phyloP scores from a whole-genome alignment of 2,797 vertebrate species.

The Gallinago solitaria region DNA sequence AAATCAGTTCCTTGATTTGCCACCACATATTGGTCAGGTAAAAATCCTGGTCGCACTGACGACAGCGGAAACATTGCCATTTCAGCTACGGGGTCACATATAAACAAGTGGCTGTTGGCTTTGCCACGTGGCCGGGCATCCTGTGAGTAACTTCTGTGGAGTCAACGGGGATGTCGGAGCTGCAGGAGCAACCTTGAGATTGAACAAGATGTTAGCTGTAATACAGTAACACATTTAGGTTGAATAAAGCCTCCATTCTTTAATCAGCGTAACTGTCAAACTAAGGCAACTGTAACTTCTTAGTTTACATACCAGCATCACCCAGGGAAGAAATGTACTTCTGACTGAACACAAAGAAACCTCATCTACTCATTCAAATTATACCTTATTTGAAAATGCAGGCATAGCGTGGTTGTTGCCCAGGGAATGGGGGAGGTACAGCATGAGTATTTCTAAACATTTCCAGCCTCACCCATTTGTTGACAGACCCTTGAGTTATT shows the following conservation, averaged over 20 bases:
- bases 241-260: slow-evolving; percentile 66
- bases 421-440: background rate
- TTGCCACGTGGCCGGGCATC: background rate
- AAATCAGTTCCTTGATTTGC: background rate
- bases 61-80: background rate
- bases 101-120: background rate
- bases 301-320: slow-evolving; percentile 69
- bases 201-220: background rate
- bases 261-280: slow-evolving; percentile 65
- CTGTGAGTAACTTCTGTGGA: background rate
- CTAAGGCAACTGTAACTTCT: slow-evolving; percentile 58
- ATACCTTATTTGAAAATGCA: slow-evolving; percentile 43
- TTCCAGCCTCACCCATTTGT: slow-evolving; percentile 65
- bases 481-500: slow-evolving; percentile 68
- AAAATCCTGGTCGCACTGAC: background rate
- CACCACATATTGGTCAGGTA: background rate
- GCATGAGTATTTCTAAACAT: slow-evolving; percentile 63
- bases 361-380: slow-evolving; percentile 33
- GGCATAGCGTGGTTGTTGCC: slow-evolving; percentile 2
- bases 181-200: background rate
- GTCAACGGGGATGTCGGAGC: background rate
- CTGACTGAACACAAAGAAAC: slow-evolving; percentile 46
- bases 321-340: slow-evolving; percentile 63
- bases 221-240: background rate
- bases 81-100: background rate